phyloP scores from a whole-genome alignment of 2,888 invertebrate genomes.

The Marronus borbonicus region DNA sequence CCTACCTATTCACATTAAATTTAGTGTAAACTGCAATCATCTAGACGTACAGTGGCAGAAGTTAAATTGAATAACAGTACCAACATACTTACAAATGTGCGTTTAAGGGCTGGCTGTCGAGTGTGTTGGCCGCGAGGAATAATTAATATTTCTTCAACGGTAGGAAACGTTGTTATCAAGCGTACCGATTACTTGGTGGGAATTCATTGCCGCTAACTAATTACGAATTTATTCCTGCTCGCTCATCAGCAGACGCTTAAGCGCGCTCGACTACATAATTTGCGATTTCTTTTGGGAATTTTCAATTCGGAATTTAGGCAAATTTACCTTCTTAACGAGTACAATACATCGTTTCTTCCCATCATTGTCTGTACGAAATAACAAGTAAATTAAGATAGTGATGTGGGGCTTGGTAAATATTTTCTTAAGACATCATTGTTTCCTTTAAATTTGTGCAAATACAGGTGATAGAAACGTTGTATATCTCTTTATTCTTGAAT shows the following conservation, averaged over 20 bases:
- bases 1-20: background rate
- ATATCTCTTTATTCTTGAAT: too few relatives aligned
- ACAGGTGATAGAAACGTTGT: too few relatives aligned
- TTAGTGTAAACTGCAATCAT: constrained; percentile 17
- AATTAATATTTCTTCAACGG: constrained; percentile 45
- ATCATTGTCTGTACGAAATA: too few relatives aligned
- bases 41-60: constrained; percentile 9
- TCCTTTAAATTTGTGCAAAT: too few relatives aligned
- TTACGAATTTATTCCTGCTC: constrained; percentile 42
- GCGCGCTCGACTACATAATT: background rate
- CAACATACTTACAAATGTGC: constrained; percentile 12
- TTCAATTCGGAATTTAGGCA: background rate
- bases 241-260: constrained; percentile 24
- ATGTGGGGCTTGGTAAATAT: too few relatives aligned
- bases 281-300: constrained; percentile 31
- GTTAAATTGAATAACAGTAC: constrained; percentile 34
- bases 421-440: too few relatives aligned
- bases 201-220: constrained; percentile 30
- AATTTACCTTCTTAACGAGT: background rate
- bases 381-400: too few relatives aligned
- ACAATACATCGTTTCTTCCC: background rate
- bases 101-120: constrained; percentile 12
- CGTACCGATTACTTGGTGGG: background rate
- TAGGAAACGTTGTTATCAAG: constrained; percentile 19
- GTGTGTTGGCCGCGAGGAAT: constrained; percentile 8